Conservation (phyloP, 1,140 invertebrate species). For the Lordiphosa clarofinis region DNA sequence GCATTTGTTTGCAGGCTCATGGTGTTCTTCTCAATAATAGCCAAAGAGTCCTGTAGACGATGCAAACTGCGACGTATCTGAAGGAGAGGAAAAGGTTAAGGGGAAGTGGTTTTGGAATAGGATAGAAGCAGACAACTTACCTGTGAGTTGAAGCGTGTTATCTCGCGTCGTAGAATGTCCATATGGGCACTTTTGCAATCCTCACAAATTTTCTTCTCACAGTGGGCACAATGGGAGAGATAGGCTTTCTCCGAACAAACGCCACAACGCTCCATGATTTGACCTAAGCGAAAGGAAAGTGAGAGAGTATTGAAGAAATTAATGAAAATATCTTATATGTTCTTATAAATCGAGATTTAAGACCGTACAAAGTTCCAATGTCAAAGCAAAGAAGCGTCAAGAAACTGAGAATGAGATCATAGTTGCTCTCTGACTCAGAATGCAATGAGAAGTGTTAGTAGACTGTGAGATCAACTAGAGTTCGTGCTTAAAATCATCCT, state of each 20-base stretch:
- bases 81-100: not conserved
- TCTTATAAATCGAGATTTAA: too few species aligned
- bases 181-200: constrained; percentile 96
- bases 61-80: constrained; percentile 90
- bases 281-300: constrained; percentile 76
- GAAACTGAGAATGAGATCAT: too few species aligned
- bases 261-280: constrained; percentile 91
- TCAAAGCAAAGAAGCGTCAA: too few species aligned
- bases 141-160: constrained; percentile 95
- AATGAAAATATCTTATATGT: too few species aligned
- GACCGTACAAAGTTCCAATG: too few species aligned
- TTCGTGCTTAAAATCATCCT: too few species aligned
- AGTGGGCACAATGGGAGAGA: constrained; percentile 93
- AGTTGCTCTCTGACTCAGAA: too few species aligned
- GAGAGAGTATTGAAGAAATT: constrained; percentile 21
- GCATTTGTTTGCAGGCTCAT: constrained; percentile 91
- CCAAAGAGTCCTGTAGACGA: constrained; percentile 90
- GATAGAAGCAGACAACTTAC: constrained; percentile 79
- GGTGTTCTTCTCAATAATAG: constrained; percentile 92
- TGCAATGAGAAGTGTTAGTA: too few species aligned
- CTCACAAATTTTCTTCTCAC: constrained; percentile 95
- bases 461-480: too few species aligned
- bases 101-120: not conserved
- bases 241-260: constrained; percentile 98
- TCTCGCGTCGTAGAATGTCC: constrained; percentile 96